Evolutionary conservation across 64 coral and sea anemone species (phyloP).

Genomic region (Catalaphyllia jardinei): DNA sequence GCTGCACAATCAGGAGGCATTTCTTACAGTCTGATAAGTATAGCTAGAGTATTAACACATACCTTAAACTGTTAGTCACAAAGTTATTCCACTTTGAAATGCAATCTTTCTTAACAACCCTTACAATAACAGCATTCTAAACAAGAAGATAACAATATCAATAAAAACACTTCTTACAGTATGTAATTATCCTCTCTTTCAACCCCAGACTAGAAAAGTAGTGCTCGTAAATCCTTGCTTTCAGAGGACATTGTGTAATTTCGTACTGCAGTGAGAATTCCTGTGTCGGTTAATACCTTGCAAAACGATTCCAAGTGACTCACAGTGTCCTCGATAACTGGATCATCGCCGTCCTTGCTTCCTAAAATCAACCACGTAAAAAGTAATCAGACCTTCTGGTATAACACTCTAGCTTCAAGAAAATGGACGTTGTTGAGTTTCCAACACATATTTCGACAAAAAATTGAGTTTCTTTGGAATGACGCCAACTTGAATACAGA

Average conservation of each 20-base stretch:
- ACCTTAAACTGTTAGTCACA: slow-evolving; percentile 57
- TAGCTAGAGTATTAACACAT: neutral
- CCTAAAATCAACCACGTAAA: neutral
- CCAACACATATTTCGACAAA: too few relatives aligned
- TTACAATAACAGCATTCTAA: neutral
- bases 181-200: too few relatives aligned
- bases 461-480: too few relatives aligned
- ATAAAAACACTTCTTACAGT: too few relatives aligned
- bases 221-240: neutral
- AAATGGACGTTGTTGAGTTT: too few relatives aligned
- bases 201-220: neutral
- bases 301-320: neutral
- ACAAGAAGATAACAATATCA: neutral
- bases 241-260: neutral
- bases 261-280: neutral
- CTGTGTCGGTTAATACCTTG: neutral
- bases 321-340: neutral
- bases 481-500: too few relatives aligned
- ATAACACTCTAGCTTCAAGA: too few relatives aligned
- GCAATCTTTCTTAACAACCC: neutral
- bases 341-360: neutral
- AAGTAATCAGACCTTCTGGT: too few relatives aligned
- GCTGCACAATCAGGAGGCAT: too few relatives aligned
- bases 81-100: slow-evolving; percentile 25
- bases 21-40: too few relatives aligned